A percentile compares a stretch with the other conserved stretches of the same genome.
These are phyloP conservation scores for Sphaeridia pumilis DNA, from an alignment of 2,888 invertebrate species.

Conservation along the genomic window DNA sequence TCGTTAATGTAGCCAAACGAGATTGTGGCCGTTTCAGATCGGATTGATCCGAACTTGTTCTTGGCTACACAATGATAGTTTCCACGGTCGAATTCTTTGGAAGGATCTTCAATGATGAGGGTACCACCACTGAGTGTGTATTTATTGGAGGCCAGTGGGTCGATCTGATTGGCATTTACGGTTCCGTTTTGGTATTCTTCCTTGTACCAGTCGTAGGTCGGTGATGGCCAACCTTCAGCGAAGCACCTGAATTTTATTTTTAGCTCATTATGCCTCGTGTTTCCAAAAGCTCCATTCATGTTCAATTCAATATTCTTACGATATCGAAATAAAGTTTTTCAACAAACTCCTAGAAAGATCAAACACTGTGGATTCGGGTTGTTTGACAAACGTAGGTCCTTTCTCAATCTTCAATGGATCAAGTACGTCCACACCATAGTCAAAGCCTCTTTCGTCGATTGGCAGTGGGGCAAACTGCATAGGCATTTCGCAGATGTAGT, in stretches of 20 bases:
- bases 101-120: slow-evolving; percentile 74
- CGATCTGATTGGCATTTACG: slow-evolving; percentile 57
- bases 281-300: too few species aligned
- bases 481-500: slow-evolving; percentile 81
- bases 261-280: too few species aligned
- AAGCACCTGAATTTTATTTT: slow-evolving; percentile 56
- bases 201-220: slow-evolving; percentile 78
- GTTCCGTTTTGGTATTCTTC: slow-evolving; percentile 74
- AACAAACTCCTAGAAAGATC: slow-evolving; percentile 60
- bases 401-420: slow-evolving; percentile 69
- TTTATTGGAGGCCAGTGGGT: slow-evolving; percentile 63
- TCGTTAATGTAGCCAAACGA: slow-evolving; percentile 81
- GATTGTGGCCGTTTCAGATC: slow-evolving; percentile 74
- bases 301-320: slow-evolving; percentile 40
- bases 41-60: slow-evolving; percentile 78
- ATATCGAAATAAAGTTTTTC: slow-evolving; percentile 60
- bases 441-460: slow-evolving; percentile 57
- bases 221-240: slow-evolving; percentile 78
- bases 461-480: slow-evolving; percentile 58
- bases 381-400: slow-evolving; percentile 78
- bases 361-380: slow-evolving; percentile 71
- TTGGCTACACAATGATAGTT: slow-evolving; percentile 82
- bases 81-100: slow-evolving; percentile 62
- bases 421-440: slow-evolving; percentile 70
- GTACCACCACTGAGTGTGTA: slow-evolving; percentile 85